phyloP scores from a whole-genome alignment of 2,113 vertebrate genomes.

The Bothrops jararaca region DNA sequence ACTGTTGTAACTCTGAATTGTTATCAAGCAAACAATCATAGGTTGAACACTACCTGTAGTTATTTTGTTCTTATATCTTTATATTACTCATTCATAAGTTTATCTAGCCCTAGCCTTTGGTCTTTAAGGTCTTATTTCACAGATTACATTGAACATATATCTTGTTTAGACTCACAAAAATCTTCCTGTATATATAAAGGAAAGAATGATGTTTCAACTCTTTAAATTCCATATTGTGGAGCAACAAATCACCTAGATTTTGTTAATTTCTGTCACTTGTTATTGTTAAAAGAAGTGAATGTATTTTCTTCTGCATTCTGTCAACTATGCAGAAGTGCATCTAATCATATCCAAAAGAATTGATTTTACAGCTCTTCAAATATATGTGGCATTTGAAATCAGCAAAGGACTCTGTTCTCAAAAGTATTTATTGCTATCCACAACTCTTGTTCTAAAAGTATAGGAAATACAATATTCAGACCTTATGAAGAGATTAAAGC shows the following conservation, averaged over 20 bases:
- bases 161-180: not conserved
- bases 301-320: not conserved
- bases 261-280: not conserved
- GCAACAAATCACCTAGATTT: not conserved
- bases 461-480: too few species aligned
- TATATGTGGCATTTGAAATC: not conserved
- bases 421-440: too few species aligned
- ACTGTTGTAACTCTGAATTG: too few species aligned
- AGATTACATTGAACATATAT: not conserved
- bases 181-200: not conserved
- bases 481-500: too few species aligned
- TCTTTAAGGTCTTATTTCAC: not conserved
- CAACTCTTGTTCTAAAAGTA: too few species aligned
- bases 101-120: not conserved
- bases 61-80: not conserved
- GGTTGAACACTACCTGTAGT: too few species aligned
- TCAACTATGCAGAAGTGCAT: not conserved
- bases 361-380: not conserved
- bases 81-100: not conserved
- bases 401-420: too few species aligned
- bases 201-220: not conserved
- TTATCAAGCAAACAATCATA: too few species aligned
- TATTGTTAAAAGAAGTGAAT: not conserved
- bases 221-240: not conserved
- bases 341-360: not conserved